These are phyloP conservation scores for Quadroppia sp. DNA, from an alignment of 2,888 invertebrate genomes.

Conservation along the genomic window DNA sequence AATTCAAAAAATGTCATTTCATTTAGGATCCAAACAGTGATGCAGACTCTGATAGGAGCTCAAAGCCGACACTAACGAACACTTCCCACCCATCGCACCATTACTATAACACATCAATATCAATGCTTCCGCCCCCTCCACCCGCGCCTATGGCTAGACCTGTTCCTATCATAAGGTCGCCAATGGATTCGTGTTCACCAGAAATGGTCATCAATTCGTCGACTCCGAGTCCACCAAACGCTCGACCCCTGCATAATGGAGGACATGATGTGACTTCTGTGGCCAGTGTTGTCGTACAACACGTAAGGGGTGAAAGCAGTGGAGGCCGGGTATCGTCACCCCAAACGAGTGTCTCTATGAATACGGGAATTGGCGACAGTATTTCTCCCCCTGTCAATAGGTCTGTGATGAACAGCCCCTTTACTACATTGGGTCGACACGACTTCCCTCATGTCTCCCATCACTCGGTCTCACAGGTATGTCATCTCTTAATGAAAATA, in stretches of 20 bases:
- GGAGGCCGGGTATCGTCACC: background rate
- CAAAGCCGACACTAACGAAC: conserved; percentile 18
- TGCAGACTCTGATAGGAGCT: background rate
- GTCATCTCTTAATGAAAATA: background rate
- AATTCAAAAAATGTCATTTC: background rate
- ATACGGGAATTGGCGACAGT: conserved; percentile 3
- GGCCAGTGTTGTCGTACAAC: conserved; percentile 10
- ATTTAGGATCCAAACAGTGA: conserved; percentile 1
- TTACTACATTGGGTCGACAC: conserved; percentile 53
- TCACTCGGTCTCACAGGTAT: conserved; percentile 31
- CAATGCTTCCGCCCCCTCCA: conserved; percentile 89
- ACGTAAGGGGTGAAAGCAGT: background rate
- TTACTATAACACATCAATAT: conserved; percentile 60
- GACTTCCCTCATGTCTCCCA: conserved; percentile 78
- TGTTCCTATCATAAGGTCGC: conserved; percentile 86
- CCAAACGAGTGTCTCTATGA: conserved; percentile 4
- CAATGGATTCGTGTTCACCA: conserved; percentile 58
- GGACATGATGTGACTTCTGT: conserved; percentile 12
- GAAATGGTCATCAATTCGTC: background rate
- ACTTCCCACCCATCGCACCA: conserved; percentile 54
- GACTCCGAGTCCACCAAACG: conserved; percentile 12
- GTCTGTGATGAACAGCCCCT: conserved; percentile 54
- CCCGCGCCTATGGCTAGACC: conserved; percentile 82
- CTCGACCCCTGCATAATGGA: background rate
- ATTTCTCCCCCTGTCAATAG: conserved; percentile 50